Evolutionary conservation across 1,140 invertebrate genomes (phyloP).

Genomic region (Spodoptera frugiperda): DNA sequence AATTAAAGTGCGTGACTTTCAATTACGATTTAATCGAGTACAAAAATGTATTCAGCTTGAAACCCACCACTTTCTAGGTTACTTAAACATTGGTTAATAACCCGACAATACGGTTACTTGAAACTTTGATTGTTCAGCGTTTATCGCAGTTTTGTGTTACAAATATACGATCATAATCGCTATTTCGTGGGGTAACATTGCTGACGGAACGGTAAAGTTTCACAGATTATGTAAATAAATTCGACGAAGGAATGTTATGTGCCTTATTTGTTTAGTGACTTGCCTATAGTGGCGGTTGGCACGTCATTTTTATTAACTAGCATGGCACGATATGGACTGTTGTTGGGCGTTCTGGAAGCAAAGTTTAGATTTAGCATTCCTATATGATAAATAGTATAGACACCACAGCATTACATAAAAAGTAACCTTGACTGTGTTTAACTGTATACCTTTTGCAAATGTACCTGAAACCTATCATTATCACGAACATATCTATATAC

Average conservation of each 20-base stretch:
- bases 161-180: conserved; percentile 31
- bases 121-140: conserved; percentile 77
- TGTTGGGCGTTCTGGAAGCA: neutral
- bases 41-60: conserved; percentile 70
- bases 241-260: conserved; percentile 1
- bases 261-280: neutral
- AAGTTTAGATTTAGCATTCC: neutral
- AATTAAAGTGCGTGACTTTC: conserved; percentile 74
- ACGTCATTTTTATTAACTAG: conserved; percentile 18
- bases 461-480: too few species aligned
- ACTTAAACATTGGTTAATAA: conserved; percentile 71
- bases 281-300: conserved; percentile 13
- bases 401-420: neutral
- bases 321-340: neutral
- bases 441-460: too few species aligned
- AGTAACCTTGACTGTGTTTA: too few species aligned
- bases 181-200: conserved; percentile 16
- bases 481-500: too few species aligned
- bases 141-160: conserved; percentile 68
- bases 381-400: neutral
- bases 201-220: conserved; percentile 1
- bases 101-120: conserved; percentile 74
- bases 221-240: conserved; percentile 33
- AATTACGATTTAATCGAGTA: conserved; percentile 66
- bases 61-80: conserved; percentile 51